Conservation (phyloP, 2,888 invertebrate genomes). For the Hylaea fasciaria region DNA sequence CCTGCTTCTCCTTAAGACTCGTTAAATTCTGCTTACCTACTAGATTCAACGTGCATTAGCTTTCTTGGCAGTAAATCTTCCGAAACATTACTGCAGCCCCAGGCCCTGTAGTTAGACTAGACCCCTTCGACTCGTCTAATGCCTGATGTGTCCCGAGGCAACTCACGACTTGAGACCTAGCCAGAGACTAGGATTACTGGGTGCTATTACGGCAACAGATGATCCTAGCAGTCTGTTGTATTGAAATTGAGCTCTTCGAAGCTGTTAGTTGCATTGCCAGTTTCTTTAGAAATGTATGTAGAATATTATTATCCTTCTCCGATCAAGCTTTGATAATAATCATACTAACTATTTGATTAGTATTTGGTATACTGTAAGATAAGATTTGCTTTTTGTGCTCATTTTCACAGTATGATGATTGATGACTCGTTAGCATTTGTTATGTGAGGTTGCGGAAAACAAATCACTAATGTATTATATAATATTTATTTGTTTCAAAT, state of each 20-base stretch:
- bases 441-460: too few relatives aligned
- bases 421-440: too few relatives aligned
- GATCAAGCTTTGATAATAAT: too few relatives aligned
- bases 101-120: slow-evolving; percentile 3
- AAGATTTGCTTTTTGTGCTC: too few relatives aligned
- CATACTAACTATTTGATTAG: too few relatives aligned
- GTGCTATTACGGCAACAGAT: background rate
- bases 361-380: too few relatives aligned
- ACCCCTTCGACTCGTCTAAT: slow-evolving; percentile 2
- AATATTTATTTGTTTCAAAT: too few relatives aligned
- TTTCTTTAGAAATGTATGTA: background rate
- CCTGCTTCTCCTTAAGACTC: too few relatives aligned
- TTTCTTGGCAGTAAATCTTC: too few relatives aligned
- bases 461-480: too few relatives aligned
- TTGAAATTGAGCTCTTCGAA: slow-evolving; percentile 7
- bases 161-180: slow-evolving; percentile 16
- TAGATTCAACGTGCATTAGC: background rate
- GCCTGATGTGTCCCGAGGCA: slow-evolving; percentile 16
- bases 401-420: too few relatives aligned
- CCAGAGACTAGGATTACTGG: slow-evolving; percentile 17
- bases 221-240: background rate
- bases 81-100: background rate
- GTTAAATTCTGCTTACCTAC: too few relatives aligned
- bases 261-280: background rate
- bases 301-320: background rate